These are phyloP conservation scores for Heterochromis multidens DNA, from an alignment of 2,113 vertebrate species.

Conservation along the genomic window DNA sequence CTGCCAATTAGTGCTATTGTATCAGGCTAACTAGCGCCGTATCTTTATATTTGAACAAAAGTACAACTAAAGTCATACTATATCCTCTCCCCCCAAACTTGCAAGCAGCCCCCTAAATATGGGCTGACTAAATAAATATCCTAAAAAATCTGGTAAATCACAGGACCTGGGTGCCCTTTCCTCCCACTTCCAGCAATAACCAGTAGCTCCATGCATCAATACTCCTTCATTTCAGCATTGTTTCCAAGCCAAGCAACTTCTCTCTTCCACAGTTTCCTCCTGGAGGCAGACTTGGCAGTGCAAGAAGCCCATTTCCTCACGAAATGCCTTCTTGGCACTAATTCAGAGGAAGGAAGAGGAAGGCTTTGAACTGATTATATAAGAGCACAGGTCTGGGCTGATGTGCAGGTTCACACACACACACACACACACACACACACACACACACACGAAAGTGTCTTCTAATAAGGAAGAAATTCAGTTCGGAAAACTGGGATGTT, in stretches of 20 bases:
- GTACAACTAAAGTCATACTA: neutral
- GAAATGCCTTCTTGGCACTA: neutral
- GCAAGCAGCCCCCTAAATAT: neutral
- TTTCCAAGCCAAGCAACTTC: neutral
- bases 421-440: neutral
- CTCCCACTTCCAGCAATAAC: slow-evolving; percentile 3
- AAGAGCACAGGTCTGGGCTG: neutral
- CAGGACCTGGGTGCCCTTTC: neutral
- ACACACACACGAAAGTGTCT: neutral
- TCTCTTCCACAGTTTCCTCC: neutral
- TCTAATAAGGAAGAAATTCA: neutral
- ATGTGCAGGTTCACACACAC: neutral
- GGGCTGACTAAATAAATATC: neutral
- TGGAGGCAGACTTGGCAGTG: neutral
- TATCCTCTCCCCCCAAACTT: neutral
- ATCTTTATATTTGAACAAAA: neutral
- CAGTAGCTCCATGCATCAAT: neutral
- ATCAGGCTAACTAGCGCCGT: neutral
- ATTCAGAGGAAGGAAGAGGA: neutral
- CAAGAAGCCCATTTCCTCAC: neutral
- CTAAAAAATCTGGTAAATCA: neutral
- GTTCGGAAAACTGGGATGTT: neutral
- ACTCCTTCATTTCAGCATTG: neutral
- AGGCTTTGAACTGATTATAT: neutral
- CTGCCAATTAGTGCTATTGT: neutral